These are phyloP conservation scores for Hoplias malabaricus DNA, from an alignment of 2,113 vertebrate species.

Conservation along the genomic window DNA sequence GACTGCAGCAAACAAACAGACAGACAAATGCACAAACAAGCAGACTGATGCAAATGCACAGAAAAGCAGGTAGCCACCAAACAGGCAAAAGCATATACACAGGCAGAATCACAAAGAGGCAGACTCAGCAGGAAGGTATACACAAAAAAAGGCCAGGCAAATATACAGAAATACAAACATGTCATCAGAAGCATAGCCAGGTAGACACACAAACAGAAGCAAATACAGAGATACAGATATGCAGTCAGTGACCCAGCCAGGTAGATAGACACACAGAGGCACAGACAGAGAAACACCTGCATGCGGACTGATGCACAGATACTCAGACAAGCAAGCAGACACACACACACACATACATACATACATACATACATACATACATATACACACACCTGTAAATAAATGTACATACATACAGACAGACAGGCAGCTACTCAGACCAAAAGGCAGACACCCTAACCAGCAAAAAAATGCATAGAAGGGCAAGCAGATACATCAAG, in stretches of 20 bases:
- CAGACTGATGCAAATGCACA: background rate
- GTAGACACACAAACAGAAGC: too few relatives aligned
- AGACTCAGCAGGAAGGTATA: background rate
- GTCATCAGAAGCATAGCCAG: too few relatives aligned
- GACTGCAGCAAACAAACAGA: background rate
- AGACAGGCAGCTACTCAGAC: background rate
- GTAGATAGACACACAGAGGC: too few relatives aligned
- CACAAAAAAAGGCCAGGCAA: too few relatives aligned
- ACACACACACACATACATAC: background rate
- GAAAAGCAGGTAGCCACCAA: background rate
- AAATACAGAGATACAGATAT: too few relatives aligned
- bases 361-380: background rate
- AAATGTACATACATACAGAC: background rate
- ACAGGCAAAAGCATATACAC: background rate
- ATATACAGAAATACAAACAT: too few relatives aligned
- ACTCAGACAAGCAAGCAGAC: background rate
- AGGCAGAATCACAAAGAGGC: too few relatives aligned
- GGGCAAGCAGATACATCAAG: too few relatives aligned
- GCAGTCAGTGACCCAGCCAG: too few relatives aligned
- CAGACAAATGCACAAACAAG: conserved; percentile 10
- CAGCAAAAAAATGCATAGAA: too few relatives aligned
- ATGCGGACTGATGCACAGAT: too few relatives aligned
- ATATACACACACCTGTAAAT: background rate
- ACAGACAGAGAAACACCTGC: too few relatives aligned
- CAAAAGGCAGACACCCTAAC: background rate